Percentiles rank a stretch among this genome's conserved stretches.
phyloP scores from a whole-genome alignment of 1,140 invertebrate genomes.

The Aporrectodea caliginosa region DNA sequence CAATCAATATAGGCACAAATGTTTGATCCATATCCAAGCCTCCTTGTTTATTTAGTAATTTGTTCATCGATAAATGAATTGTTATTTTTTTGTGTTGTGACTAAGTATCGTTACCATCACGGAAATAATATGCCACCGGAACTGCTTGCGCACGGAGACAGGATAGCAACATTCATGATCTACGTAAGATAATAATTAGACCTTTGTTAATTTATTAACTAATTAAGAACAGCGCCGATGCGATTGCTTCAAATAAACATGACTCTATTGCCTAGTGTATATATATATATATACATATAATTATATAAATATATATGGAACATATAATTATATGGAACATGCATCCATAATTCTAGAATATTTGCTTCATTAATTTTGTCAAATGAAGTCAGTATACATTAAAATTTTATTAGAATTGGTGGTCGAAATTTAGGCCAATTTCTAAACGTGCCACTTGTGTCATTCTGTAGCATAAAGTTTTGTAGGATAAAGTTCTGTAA shows the following conservation, averaged over 20 bases:
- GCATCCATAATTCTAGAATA: background rate
- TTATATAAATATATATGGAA: background rate
- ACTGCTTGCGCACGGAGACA: background rate
- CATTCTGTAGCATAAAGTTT: no score
- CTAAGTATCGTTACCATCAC: no score
- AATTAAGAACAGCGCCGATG: no score
- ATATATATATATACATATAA: background rate
- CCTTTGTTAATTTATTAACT: no score
- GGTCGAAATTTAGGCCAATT: no score
- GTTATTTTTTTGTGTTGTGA: no score
- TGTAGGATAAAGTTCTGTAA: no score
- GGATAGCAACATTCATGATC: constrained; percentile 1
- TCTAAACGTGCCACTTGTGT: no score
- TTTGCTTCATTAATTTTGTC: no score
- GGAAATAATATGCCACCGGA: background rate
- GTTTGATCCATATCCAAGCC: background rate
- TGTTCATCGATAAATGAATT: no score
- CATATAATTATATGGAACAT: background rate
- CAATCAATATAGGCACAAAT: background rate
- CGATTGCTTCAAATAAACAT: background rate
- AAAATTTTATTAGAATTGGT: no score
- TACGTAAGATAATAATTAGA: constrained; percentile 16
- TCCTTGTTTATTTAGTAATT: background rate
- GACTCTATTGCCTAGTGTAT: background rate
- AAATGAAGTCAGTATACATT: no score